Evolutionary conservation across 1,140 invertebrate genomes (phyloP), one percentile per base, ranked within the genome.

Genomic region (Leguminivora glycinivorella): DNA sequence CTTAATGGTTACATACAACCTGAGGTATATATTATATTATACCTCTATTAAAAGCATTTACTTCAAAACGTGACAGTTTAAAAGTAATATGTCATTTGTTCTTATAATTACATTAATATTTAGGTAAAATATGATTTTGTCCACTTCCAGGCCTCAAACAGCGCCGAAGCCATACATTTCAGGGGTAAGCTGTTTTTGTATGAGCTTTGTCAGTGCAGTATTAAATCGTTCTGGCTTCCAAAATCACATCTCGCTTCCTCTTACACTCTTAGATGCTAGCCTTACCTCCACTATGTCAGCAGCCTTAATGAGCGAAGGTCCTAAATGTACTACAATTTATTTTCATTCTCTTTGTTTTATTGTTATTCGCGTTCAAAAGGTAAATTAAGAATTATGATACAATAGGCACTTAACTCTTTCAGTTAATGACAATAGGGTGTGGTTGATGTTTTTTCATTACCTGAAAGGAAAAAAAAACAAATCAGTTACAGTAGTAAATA

Each of bases 231-330:
- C 31, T 34, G 31, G 10, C 31, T 10, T 34, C 1, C 9, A n/a
- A 43, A 43, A 43, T 12, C 40, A n/a, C 22, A 52, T 52, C 10
- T n/a, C 43, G 7, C 47, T 75, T 74, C 72, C 74, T 67, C 74
- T 78, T 69, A n/a, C n/a, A n/a, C 73, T 68, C 81, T 79, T 81
- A 78, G 78, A 75, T 9, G 1, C 19, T 19, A 52, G 17, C 47
- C 47, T 52, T 81, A 79, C 78, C 80, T 47, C 47, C n/a, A 22
- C 47, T 52, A 22, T 52, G 47, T 22, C 47, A 52, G 47, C 24
- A 14, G 24, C 24, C 29, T 17, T 26, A 63, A 63, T 25, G 47
- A n/a, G 19, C 17, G 17, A 52, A 52, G 47, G 47, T 52, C 19
- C 47, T 52, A 19, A 52, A 52, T 52, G 47, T 52, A 52, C 43